phyloP scores from a whole-genome alignment of 2,113 vertebrate genomes.

The Girardinichthys multiradiatus region DNA sequence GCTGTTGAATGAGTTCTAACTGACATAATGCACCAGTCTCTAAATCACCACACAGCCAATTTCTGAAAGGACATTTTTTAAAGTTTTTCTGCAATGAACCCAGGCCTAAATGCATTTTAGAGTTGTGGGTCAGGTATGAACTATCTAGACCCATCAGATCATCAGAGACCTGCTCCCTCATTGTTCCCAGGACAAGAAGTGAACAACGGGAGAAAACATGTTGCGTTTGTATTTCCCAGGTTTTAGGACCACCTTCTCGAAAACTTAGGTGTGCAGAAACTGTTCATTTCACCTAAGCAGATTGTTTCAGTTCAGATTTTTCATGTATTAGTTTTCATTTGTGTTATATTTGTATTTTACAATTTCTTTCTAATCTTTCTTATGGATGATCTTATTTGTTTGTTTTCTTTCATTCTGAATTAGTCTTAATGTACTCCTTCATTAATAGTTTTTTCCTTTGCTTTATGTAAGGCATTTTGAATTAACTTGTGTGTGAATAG shows the following conservation, averaged over 20 bases:
- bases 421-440: too few relatives aligned
- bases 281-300: too few relatives aligned
- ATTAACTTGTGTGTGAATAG: neutral
- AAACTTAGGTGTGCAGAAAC: too few relatives aligned
- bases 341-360: neutral
- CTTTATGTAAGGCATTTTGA: neutral
- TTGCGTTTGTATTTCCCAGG: too few relatives aligned
- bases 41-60: neutral
- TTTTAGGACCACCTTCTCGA: too few relatives aligned
- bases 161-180: too few relatives aligned
- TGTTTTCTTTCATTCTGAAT: too few relatives aligned
- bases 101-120: neutral
- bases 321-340: too few relatives aligned
- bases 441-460: neutral
- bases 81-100: neutral
- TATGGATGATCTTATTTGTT: too few relatives aligned
- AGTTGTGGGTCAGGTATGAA: neutral
- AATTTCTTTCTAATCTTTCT: neutral
- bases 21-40: neutral
- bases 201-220: too few relatives aligned
- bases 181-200: too few relatives aligned
- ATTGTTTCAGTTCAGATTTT: too few relatives aligned
- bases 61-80: neutral
- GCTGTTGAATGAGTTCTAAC: neutral
- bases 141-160: neutral